Evolutionary conservation across 2,797 vertebrate species (phyloP).

Genomic region (Monodelphis domestica): DNA sequence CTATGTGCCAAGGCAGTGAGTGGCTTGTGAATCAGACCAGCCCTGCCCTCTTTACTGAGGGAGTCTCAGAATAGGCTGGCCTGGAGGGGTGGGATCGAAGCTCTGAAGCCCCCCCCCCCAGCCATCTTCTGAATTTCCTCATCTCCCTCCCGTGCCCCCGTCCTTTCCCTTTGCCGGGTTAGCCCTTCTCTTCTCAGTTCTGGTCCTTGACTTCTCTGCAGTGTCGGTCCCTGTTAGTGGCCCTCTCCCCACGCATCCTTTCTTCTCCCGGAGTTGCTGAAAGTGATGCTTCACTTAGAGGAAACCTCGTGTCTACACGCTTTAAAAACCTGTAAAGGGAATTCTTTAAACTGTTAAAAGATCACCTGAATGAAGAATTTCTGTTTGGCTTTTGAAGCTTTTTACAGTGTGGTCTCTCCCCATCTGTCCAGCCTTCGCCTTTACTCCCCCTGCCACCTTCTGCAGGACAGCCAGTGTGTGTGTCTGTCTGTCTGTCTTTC

Average conservation of each 20-base stretch:
- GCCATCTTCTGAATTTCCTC: too few species aligned
- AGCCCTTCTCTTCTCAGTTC: background rate
- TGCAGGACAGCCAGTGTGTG: too few species aligned
- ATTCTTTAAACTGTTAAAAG: background rate
- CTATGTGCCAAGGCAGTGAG: background rate
- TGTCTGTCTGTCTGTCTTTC: background rate
- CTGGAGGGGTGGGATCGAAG: background rate
- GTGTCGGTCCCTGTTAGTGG: too few species aligned
- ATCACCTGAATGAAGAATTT: background rate
- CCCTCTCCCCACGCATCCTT: background rate
- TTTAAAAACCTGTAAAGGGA: background rate
- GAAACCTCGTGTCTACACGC: background rate
- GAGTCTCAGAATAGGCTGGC: too few species aligned
- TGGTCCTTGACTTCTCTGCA: background rate
- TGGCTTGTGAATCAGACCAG: background rate
- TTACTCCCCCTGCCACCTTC: too few species aligned
- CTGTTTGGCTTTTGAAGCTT: background rate
- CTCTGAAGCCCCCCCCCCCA: too few species aligned
- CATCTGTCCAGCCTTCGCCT: background rate
- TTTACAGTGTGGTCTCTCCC: background rate
- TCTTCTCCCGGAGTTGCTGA: background rate
- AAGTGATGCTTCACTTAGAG: background rate
- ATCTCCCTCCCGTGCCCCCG: too few species aligned
- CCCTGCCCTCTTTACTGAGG: background rate
- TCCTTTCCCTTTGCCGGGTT: too few species aligned